Conservation (phyloP, 2,113 vertebrate species). For the Elachura formosa region DNA sequence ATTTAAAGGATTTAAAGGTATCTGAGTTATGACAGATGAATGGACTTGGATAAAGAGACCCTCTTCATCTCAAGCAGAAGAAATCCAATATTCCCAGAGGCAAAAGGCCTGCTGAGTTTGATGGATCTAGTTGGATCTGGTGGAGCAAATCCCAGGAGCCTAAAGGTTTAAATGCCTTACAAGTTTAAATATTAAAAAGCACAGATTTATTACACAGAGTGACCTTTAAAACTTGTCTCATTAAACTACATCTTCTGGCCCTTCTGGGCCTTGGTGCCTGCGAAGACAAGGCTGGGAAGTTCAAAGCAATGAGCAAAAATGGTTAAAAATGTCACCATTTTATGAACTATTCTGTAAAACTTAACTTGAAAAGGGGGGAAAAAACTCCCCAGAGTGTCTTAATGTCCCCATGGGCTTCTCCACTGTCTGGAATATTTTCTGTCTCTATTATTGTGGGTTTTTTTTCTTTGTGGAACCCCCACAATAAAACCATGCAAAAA, state of each 20-base stretch:
- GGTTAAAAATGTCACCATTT: conserved; percentile 57
- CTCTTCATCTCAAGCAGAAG: conserved; percentile 4
- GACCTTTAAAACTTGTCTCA: conserved; percentile 71
- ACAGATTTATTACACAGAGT: conserved; percentile 59
- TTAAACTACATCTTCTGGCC: conserved; percentile 60
- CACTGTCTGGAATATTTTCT: neutral
- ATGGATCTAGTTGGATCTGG: conserved; percentile 49
- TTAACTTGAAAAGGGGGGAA: neutral
- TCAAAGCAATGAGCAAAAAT: conserved; percentile 59
- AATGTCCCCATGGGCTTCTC: neutral
- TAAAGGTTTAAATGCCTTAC: conserved; percentile 63
- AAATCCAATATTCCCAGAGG: neutral
- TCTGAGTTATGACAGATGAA: neutral
- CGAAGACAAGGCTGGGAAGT: neutral
- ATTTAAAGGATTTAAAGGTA: neutral
- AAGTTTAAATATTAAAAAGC: conserved; percentile 65
- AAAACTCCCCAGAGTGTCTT: neutral
- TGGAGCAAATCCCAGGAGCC: conserved; percentile 40
- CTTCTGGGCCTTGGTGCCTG: conserved; percentile 51
- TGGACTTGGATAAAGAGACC: conserved; percentile 21
- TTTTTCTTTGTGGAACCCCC: neutral
- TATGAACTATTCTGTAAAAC: neutral
- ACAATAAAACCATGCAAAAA: neutral
- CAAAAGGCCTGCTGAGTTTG: neutral
- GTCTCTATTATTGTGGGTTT: neutral